These are phyloP conservation scores for Acanthurus lineatus DNA, from an alignment of 2,797 vertebrate species.

Conservation along the genomic window DNA sequence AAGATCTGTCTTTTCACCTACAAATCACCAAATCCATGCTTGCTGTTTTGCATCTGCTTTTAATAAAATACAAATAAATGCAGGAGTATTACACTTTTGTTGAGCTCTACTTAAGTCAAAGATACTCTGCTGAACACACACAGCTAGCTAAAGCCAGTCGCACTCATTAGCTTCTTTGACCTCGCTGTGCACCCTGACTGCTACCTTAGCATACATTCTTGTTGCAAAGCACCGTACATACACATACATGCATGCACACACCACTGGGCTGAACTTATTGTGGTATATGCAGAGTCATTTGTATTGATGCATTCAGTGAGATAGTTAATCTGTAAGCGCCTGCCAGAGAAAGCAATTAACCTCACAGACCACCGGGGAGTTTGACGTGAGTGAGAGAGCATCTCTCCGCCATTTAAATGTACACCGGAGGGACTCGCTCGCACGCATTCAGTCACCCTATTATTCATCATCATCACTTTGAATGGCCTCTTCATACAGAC, in stretches of 20 bases:
- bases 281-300: slow-evolving; percentile 69
- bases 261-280: slow-evolving; percentile 30
- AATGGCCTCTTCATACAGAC: slow-evolving; percentile 61
- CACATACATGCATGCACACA: slow-evolving; percentile 6
- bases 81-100: not conserved
- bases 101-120: not conserved
- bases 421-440: slow-evolving; percentile 63
- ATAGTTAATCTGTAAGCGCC: slow-evolving; percentile 73
- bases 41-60: not conserved
- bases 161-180: slow-evolving; percentile 56
- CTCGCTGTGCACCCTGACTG: slow-evolving; percentile 26
- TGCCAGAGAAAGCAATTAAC: slow-evolving; percentile 81
- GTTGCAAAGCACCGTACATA: slow-evolving; percentile 32
- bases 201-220: slow-evolving; percentile 32
- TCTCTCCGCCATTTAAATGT: slow-evolving; percentile 69
- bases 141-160: slow-evolving; percentile 46
- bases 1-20: not conserved
- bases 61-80: not conserved
- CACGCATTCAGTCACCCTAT: slow-evolving; percentile 56
- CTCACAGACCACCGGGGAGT: slow-evolving; percentile 66
- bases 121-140: slow-evolving; percentile 10
- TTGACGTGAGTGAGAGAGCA: slow-evolving; percentile 65
- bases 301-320: slow-evolving; percentile 75
- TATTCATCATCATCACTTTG: slow-evolving; percentile 73
- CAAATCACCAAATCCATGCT: not conserved